Evolutionary conservation across 2,888 invertebrate species (phyloP).

Genomic region (Arrhopalites spinosus): DNA sequence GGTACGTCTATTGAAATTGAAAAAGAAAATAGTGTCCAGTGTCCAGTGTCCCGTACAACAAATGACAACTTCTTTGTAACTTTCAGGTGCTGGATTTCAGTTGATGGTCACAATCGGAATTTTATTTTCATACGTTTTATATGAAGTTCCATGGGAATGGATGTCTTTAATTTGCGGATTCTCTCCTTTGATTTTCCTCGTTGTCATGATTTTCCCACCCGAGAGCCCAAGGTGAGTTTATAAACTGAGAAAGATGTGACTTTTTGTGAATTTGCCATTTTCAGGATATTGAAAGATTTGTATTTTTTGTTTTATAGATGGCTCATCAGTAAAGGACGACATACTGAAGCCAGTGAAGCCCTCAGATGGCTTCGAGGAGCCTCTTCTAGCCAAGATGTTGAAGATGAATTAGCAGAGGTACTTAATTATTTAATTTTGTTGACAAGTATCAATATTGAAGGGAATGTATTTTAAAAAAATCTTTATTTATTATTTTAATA

Average conservation of each 20-base stretch:
- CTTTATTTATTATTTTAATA: constrained; percentile 17
- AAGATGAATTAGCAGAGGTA: constrained; percentile 51
- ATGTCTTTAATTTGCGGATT: constrained; percentile 71
- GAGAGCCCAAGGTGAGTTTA: constrained; percentile 63
- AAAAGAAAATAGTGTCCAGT: constrained; percentile 86
- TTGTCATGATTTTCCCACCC: constrained; percentile 81
- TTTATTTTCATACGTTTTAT: constrained; percentile 71
- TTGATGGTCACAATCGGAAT: constrained; percentile 27
- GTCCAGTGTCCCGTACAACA: neutral
- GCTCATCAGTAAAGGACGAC: constrained; percentile 65
- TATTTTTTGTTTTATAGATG: constrained; percentile 62
- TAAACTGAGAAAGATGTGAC: too few relatives aligned
- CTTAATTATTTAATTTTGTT: neutral
- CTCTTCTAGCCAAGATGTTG: constrained; percentile 57
- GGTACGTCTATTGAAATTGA: too few relatives aligned
- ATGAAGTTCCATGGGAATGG: constrained; percentile 67
- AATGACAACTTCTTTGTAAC: constrained; percentile 7
- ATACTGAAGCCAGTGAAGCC: constrained; percentile 70
- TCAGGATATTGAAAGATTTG: too few relatives aligned
- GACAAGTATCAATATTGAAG: neutral
- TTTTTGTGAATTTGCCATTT: too few relatives aligned
- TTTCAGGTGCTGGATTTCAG: neutral
- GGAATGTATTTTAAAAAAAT: neutral
- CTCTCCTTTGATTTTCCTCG: constrained; percentile 72
- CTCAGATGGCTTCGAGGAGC: constrained; percentile 75